Conservation (phyloP, 1,140 invertebrate genomes). For the Zaprionus taronus region DNA sequence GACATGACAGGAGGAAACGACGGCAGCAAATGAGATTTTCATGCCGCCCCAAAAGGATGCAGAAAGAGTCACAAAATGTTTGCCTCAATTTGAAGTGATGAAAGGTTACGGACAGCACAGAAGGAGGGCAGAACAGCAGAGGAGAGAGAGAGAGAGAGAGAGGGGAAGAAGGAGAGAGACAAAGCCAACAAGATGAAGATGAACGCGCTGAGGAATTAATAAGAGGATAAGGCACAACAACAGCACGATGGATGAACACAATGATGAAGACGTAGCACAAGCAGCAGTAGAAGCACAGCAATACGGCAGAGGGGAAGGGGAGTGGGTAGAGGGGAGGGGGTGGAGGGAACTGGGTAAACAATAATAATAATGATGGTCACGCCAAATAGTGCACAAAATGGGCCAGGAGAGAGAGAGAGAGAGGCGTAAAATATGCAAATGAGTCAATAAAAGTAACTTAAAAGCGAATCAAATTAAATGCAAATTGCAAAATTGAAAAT, state of each 20-base stretch:
- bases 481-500: conserved; percentile 29
- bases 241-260: conserved; percentile 17
- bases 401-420: background rate
- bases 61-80: conserved; percentile 58
- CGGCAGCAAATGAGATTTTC: conserved; percentile 54
- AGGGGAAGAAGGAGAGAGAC: background rate
- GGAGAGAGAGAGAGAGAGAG: conserved; percentile 13
- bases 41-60: conserved; percentile 26
- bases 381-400: conserved; percentile 37
- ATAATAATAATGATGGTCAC: conserved; percentile 25
- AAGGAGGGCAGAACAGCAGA: conserved; percentile 2
- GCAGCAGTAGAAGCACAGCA: background rate
- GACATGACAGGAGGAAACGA: conserved; percentile 48
- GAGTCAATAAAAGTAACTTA: conserved; percentile 53
- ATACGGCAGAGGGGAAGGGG: background rate
- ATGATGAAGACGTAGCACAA: conserved; percentile 4
- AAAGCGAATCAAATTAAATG: conserved; percentile 59
- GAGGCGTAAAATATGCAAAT: conserved; percentile 49
- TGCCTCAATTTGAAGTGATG: conserved; percentile 71
- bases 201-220: conserved; percentile 75
- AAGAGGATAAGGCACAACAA: conserved; percentile 48
- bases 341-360: background rate
- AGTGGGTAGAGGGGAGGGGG: background rate
- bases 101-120: conserved; percentile 67
- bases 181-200: conserved; percentile 63